Evolutionary conservation across 2,113 vertebrate genomes (phyloP).

Genomic region (Podarcis muralis): DNA sequence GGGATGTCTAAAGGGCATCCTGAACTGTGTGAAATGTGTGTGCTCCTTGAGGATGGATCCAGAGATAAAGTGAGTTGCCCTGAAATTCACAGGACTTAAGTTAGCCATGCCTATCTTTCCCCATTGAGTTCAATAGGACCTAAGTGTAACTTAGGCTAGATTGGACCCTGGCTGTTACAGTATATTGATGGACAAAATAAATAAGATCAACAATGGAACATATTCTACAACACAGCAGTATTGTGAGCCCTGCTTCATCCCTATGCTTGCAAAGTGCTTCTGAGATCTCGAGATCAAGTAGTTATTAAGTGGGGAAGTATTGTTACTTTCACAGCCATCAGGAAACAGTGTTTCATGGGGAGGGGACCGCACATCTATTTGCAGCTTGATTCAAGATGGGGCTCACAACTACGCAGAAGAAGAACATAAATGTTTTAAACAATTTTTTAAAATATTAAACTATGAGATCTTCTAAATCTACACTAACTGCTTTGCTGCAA

Average conservation of each 20-base stretch:
- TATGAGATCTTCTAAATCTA: conserved; percentile 6
- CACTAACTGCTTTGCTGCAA: background rate
- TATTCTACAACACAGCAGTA: no score
- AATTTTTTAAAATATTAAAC: conserved; percentile 47
- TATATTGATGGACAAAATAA: no score
- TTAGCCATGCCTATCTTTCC: no score
- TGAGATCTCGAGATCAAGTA: conserved; percentile 7
- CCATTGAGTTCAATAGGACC: no score
- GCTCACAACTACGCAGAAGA: conserved; percentile 6
- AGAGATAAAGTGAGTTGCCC: no score
- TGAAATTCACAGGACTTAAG: no score
- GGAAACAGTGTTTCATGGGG: background rate
- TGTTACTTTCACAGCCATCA: background rate
- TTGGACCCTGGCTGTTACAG: no score
- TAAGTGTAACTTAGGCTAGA: no score
- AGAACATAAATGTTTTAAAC: conserved; percentile 38
- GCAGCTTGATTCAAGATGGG: background rate
- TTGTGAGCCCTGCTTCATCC: background rate
- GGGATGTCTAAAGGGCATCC: no score
- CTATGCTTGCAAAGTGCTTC: background rate
- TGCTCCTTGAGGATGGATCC: no score
- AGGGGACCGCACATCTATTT: background rate
- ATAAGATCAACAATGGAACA: no score
- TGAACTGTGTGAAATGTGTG: no score
- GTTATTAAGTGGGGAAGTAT: background rate